Evolutionary conservation across 2,113 vertebrate species (phyloP).

Genomic region (Microtus richardsoni): DNA sequence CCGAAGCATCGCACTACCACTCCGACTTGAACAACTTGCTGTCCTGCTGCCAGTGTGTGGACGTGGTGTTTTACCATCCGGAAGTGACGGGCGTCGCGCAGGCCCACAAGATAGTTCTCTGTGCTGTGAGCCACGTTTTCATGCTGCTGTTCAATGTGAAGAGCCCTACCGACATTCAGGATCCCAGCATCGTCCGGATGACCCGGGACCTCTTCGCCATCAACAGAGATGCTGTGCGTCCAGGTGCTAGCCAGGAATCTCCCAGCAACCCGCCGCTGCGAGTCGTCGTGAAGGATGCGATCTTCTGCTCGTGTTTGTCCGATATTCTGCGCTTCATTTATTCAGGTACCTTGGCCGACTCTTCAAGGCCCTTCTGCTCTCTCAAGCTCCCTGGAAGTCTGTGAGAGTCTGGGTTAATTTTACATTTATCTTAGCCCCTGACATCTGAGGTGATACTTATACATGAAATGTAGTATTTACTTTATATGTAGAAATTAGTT

Average conservation of each 20-base stretch:
- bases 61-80: constrained; percentile 93
- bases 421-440: background rate
- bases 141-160: constrained; percentile 93
- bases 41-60: constrained; percentile 94
- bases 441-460: background rate
- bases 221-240: constrained; percentile 72
- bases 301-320: constrained; percentile 93
- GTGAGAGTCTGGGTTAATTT: background rate
- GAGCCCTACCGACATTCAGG: constrained; percentile 81
- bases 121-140: constrained; percentile 94
- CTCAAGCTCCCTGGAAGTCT: background rate
- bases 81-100: constrained; percentile 90
- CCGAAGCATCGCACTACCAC: constrained; percentile 93
- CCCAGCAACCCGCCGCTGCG: constrained; percentile 86
- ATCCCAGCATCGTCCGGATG: constrained; percentile 85
- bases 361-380: background rate
- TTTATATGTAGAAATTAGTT: background rate
- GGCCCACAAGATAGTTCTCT: constrained; percentile 96
- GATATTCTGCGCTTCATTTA: constrained; percentile 98
- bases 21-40: constrained; percentile 94
- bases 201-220: constrained; percentile 89
- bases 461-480: background rate
- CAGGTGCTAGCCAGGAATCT: constrained; percentile 78
- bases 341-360: constrained; percentile 89
- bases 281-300: constrained; percentile 93